Evolutionary conservation across 1,140 invertebrate species (phyloP), one percentile per base, ranked within the genome.

Genomic region (Brachionus paranguensis): DNA sequence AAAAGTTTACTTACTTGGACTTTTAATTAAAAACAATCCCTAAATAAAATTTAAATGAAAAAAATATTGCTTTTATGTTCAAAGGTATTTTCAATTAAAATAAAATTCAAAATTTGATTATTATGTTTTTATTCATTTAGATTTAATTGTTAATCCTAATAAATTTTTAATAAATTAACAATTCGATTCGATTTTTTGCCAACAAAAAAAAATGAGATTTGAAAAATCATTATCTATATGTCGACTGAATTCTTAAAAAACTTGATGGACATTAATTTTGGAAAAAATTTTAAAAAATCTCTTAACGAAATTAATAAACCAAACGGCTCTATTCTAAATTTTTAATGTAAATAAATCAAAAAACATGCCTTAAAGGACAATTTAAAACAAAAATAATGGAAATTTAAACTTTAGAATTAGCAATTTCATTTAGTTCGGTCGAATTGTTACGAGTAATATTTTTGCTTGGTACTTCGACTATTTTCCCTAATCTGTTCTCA

Each of bases 391-490:
- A 29, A 5, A 68, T 55, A 29, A 24, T 68, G 64, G 24, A 68
- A 68, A 27, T 60, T 79, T 79, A 79, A 24, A 53, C 20, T 81
- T 81, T 29, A 29, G 24, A 29, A n/a, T 68, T 81, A 14, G 72
- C 17, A 37, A 50, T 11, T 81, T 81, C 78, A 33, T 24, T 20
- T 14, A 81, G 12, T 37, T 81, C 78, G 27, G 24, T 47, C 7
- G 78, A 81, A 47, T 81, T 81, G 27, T 68, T 81, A 14, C 78
- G 24, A 27, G 78, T 81, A 12, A 81, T 81, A 68, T 81, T 81
- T 14, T 81, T 81, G 33, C 78, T 81, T n/a, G 78, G 78, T 47
- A 81, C 78, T 81, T 81, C 78, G 6, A 81, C 50, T 11, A 81
- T 81, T 43, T 68, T 60, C 4, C 53, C 53, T 2, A 81, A 47